Conservation (phyloP, 2,113 vertebrate species). For the Amblyopsis rosae region DNA sequence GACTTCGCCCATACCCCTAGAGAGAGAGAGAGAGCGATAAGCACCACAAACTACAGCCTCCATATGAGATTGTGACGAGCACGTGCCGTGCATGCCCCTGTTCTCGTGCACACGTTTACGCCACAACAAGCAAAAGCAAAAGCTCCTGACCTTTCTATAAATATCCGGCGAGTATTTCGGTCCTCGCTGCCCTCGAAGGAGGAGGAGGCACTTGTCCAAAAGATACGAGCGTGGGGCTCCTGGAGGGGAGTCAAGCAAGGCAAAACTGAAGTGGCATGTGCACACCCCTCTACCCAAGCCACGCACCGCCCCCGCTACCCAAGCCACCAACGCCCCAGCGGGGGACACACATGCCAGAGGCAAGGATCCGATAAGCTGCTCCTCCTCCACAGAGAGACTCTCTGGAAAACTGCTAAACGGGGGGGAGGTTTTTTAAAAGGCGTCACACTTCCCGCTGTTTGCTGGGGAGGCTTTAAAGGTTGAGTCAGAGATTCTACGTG, state of each 20-base stretch:
- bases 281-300: background rate
- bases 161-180: conserved; percentile 50
- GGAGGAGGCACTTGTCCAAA: conserved; percentile 21
- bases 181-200: conserved; percentile 24
- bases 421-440: too few relatives aligned
- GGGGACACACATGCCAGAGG: conserved; percentile 16
- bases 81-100: background rate
- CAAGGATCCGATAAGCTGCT: conserved; percentile 23
- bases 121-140: conserved; percentile 49
- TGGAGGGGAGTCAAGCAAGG: conserved; percentile 18
- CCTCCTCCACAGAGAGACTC: conserved; percentile 29
- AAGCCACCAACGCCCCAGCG: conserved; percentile 11
- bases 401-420: conserved; percentile 10
- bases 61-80: conserved; percentile 16
- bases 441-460: too few relatives aligned
- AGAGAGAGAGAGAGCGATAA: background rate
- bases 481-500: background rate
- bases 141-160: conserved; percentile 66
- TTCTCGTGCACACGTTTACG: conserved; percentile 31
- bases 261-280: conserved; percentile 25
- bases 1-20: too few relatives aligned
- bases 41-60: conserved; percentile 3
- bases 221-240: conserved; percentile 22
- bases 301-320: background rate
- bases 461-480: conserved; percentile 1